Percentiles rank a stretch among this genome's conserved stretches.
Conservation (phyloP, 2,797 vertebrate species). For the Sebastes minor region DNA sequence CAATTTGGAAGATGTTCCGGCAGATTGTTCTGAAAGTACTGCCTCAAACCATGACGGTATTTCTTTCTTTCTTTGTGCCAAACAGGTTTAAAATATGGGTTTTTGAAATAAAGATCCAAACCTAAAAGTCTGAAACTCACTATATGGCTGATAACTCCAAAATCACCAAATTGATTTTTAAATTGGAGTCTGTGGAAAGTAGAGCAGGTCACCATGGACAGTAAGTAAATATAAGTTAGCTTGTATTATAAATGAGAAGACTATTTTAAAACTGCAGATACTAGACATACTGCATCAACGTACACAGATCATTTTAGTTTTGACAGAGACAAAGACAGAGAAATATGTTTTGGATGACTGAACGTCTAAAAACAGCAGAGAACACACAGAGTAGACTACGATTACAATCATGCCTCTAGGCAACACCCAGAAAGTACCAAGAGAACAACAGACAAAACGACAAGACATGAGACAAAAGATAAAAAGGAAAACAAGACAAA, state of each 20-base stretch:
- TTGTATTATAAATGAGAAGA: neutral
- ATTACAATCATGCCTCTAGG: neutral
- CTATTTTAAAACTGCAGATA: neutral
- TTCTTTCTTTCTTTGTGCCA: neutral
- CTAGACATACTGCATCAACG: neutral
- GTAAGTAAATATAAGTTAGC: neutral
- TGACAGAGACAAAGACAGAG: neutral
- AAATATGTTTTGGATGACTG: neutral
- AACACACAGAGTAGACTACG: neutral
- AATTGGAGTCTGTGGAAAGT: neutral
- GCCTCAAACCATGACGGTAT: neutral
- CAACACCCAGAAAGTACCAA: neutral
- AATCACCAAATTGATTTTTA: neutral
- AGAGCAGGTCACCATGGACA: neutral
- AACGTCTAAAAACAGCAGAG: neutral
- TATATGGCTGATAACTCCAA: neutral
- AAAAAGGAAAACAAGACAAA: neutral
- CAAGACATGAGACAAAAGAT: neutral
- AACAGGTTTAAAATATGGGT: neutral
- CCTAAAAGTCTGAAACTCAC: neutral
- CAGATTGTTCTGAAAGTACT: neutral
- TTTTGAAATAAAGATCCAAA: neutral
- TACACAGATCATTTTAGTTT: neutral
- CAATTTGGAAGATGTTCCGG: neutral
- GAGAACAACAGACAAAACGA: neutral